Evolutionary conservation across 2,797 vertebrate genomes (phyloP), one percentile per base, ranked within the genome.

Genomic region (Oreonectes daqikongensis): DNA sequence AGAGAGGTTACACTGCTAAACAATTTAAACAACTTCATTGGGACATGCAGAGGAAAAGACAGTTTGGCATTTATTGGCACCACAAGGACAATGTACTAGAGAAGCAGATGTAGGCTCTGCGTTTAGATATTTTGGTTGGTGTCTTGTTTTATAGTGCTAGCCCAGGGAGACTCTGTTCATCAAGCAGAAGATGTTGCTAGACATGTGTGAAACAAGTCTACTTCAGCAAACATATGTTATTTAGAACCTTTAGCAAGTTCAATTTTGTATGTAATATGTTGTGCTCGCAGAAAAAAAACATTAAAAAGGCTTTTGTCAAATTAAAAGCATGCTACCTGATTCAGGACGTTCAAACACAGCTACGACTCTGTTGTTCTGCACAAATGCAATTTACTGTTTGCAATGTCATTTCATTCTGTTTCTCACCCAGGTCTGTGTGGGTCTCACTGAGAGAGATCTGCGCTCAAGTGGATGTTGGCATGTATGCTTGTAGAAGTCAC

Each of bases 161-260:
- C 65, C 44, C 77, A 73, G 69, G 55, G 66, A 42, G 65, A 8
- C 65, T 50, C 40, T 77, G 52, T 72, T 70, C 42, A 65, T 35
- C 68, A 44, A 2, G 14, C 48, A 72, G n/a, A n/a, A n/a, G n/a
- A n/a, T n/a, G n/a, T n/a, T n/a, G n/a, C n/a, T n/a, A n/a, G 65
- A 63, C 69, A 75, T 52, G 59, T 57, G 52, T 18, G 38, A 53
- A 72, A 71, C 61, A 78, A 66, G 38, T 73, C 69, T 65, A 26
- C 68, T 57, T 65, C 52, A 69, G 57, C 73, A 75, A 78, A 82
- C 71, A 75, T 38, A 61, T 20, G 28, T 66, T 53, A 83, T 72
- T 79, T 77, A 76, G 35, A 44, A 65, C 42, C 59, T 69, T 74
- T 79, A 76, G 79, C 79, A 72, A 15, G 50, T 24, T 22, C 26